Evolutionary conservation across 2,888 invertebrate species (phyloP).

Genomic region (Malthinus flaveolus): DNA sequence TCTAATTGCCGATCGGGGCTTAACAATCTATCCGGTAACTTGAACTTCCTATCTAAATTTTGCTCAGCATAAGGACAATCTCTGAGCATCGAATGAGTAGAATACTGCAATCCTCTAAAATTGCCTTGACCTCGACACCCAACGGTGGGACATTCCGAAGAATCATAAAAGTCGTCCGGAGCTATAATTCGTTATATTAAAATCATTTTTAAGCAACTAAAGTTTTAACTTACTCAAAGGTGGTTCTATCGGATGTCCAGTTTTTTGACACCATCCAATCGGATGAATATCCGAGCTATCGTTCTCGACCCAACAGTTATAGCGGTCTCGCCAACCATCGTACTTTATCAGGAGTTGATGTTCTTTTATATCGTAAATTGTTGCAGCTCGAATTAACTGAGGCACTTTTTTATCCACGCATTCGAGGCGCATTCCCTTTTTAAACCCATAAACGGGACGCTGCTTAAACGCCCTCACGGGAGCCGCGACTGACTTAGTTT

Average conservation of each 20-base stretch:
- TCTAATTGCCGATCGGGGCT: conserved; percentile 53
- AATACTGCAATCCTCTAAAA: conserved; percentile 74
- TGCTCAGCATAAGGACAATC: conserved; percentile 75
- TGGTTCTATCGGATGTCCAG: conserved; percentile 83
- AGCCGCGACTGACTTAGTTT: conserved; percentile 74
- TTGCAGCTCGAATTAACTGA: conserved; percentile 82
- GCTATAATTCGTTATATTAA: conserved; percentile 52
- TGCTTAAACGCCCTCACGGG: conserved; percentile 83
- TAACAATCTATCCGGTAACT: conserved; percentile 58
- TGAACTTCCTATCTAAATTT: conserved; percentile 58
- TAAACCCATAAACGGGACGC: conserved; percentile 77
- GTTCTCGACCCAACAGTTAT: conserved; percentile 89
- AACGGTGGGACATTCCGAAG: conserved; percentile 76
- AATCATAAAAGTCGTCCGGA: conserved; percentile 63
- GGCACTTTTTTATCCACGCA: conserved; percentile 84
- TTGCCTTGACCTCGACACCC: conserved; percentile 93
- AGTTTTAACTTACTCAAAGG: conserved; percentile 69
- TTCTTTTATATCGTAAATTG: conserved; percentile 74
- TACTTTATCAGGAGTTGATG: conserved; percentile 79
- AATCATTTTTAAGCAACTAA: conserved; percentile 9
- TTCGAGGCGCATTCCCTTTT: conserved; percentile 84
- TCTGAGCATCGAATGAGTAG: conserved; percentile 71
- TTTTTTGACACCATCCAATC: conserved; percentile 88
- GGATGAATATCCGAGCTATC: conserved; percentile 91
- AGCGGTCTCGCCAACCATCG: conserved; percentile 86